Base-by-base conservation (phyloP, 2,113 vertebrate genomes). In the Odontesthes bonariensis region DNA sequence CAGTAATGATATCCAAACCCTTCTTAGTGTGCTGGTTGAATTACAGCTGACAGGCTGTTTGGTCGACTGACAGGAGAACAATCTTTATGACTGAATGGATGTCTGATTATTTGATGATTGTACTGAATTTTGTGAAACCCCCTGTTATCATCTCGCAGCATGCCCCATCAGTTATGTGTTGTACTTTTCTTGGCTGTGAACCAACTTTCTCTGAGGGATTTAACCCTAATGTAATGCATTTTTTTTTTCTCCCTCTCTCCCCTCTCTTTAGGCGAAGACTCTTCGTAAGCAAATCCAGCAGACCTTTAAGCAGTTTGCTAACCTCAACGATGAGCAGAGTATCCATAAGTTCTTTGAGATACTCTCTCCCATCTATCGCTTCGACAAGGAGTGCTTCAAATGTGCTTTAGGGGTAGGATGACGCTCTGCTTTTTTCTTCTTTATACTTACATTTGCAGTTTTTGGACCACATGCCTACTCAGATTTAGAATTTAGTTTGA, bases 301-400 rank as follows among this genome's bases (percentile, higher is more conserved):
- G 88, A 99, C 97, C 0, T 99, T 99, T 77, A 96, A 98, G 82
- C 97, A 97, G 62, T 99, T 99, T 69, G 97, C 98, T 89, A 98
- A 98, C 91, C 95, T 98, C 75, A 98, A 98, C 0, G 96, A 98
- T 83, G 97, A 99, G 90, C 97, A 99, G 93, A 98, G 98, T 91
- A 98, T 99, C 88, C 90, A 98, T 92, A 99, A 98, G 64, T 99
- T 99, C 94, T 99, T 99, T 71, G 98, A 99, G 88, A 98, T 99
- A 68, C 95, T 99, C 52, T 96, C 96, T 33, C 97, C 97, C 0
- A 96, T 98, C 77, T 97, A 98, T 91, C 95, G 96, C 93, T 99
- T 97, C 71, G 97, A 99, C 88, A 99, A 99, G 81, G 98, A 99
- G 84, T 98, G 96, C 93, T 99, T 98, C 94, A 99, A 99, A 86